A percentile compares a stretch with the other conserved stretches of the same genome.
Evolutionary conservation across 2,113 vertebrate genomes (phyloP).

Genomic region (Elanoides forficatus): DNA sequence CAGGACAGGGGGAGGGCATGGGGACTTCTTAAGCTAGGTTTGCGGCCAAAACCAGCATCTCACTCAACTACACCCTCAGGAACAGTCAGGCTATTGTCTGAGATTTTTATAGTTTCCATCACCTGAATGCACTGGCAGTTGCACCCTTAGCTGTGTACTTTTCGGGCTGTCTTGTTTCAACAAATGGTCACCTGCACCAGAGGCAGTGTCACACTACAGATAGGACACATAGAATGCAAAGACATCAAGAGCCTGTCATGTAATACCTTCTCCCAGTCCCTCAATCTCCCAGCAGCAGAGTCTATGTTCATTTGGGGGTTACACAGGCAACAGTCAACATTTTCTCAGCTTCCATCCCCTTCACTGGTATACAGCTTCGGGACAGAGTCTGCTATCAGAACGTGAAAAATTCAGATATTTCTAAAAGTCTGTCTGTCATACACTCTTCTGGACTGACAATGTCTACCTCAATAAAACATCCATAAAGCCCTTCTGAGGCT

Average conservation of each 20-base stretch:
- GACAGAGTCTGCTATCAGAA: background rate
- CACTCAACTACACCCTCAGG: background rate
- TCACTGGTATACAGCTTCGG: background rate
- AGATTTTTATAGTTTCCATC: background rate
- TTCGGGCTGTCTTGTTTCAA: background rate
- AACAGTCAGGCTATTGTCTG: background rate
- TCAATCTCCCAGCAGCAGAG: background rate
- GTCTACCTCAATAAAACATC: background rate
- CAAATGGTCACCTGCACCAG: background rate
- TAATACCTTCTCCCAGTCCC: background rate
- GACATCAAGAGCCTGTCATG: background rate
- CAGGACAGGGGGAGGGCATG: background rate
- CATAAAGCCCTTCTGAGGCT: background rate
- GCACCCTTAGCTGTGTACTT: background rate
- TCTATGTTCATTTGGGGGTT: background rate
- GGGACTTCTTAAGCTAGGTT: background rate
- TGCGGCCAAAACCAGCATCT: background rate
- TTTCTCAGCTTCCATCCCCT: background rate
- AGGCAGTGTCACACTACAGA: background rate
- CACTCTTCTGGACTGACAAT: background rate
- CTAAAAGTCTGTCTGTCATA: background rate
- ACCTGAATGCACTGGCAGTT: background rate
- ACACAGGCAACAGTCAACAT: background rate
- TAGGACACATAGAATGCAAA: rapidly evolving
- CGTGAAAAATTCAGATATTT: background rate